Conservation (phyloP, 2,888 invertebrate species). For the Dolichomitus sp. region DNA sequence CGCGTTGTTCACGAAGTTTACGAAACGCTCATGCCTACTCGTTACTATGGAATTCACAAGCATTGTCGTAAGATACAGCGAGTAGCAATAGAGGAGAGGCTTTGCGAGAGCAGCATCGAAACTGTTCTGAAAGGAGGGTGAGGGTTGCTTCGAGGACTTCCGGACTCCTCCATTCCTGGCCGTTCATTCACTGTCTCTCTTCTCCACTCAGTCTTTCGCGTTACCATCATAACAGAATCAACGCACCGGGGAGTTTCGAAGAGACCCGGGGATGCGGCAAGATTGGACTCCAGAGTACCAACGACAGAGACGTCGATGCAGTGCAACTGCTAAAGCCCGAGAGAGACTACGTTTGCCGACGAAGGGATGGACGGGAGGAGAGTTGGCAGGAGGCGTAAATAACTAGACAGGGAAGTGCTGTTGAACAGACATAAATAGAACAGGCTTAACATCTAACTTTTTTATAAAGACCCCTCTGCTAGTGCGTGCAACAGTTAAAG, state of each 20-base stretch:
- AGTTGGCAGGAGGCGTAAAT: constrained; percentile 54
- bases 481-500: neutral
- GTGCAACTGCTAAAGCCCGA: neutral
- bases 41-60: constrained; percentile 62
- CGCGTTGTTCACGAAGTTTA: constrained; percentile 60
- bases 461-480: neutral
- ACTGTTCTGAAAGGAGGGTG: constrained; percentile 34
- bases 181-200: constrained; percentile 44
- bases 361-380: neutral
- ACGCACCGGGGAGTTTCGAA: constrained; percentile 22
- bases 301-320: constrained; percentile 19
- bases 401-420: constrained; percentile 72
- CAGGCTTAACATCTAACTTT: constrained; percentile 69
- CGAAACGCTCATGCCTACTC: constrained; percentile 56
- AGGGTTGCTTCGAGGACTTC: constrained; percentile 51
- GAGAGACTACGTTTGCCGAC: neutral
- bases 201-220: constrained; percentile 9
- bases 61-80: constrained; percentile 47
- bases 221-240: constrained; percentile 52
- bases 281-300: constrained; percentile 9
- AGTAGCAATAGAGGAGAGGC: constrained; percentile 23
- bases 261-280: neutral
- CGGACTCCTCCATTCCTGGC: constrained; percentile 11
- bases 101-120: constrained; percentile 44
- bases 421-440: constrained; percentile 73